Evolutionary conservation across 1,140 invertebrate species (phyloP).

Genomic region (Coenobita brevimanus): DNA sequence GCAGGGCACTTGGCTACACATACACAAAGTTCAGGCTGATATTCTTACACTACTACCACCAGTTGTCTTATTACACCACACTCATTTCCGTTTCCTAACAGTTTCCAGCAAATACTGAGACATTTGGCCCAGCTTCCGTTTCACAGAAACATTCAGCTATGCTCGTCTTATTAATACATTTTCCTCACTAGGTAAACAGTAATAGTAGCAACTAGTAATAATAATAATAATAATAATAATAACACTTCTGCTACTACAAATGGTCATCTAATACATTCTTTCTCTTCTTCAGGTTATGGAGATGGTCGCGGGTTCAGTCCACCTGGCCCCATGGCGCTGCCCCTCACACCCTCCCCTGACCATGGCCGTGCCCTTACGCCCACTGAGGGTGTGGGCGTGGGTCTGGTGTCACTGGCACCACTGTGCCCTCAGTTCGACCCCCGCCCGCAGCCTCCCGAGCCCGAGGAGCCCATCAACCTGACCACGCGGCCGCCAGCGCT

Average conservation of each 20-base stretch:
- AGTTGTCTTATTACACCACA: no score
- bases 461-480: constrained; percentile 69
- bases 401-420: constrained; percentile 61
- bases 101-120: no score
- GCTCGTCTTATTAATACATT: not conserved
- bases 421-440: constrained; percentile 59
- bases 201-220: not conserved
- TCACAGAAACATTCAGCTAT: no score
- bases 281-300: constrained; percentile 54
- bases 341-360: constrained; percentile 68
- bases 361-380: constrained; percentile 66
- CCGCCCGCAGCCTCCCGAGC: constrained; percentile 39
- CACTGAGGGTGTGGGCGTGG: constrained; percentile 50
- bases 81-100: no score
- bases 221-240: not conserved
- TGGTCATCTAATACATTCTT: not conserved
- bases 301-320: constrained; percentile 68
- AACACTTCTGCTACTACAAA: not conserved
- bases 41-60: no score
- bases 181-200: not conserved
- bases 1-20: no score
- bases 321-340: constrained; percentile 66
- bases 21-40: no score
- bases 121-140: no score
- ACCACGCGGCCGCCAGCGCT: constrained; percentile 63